A percentile compares a stretch with the other conserved stretches of the same genome.
Evolutionary conservation across 1,140 invertebrate species (phyloP).

Genomic region (Leguminivora glycinivorella): DNA sequence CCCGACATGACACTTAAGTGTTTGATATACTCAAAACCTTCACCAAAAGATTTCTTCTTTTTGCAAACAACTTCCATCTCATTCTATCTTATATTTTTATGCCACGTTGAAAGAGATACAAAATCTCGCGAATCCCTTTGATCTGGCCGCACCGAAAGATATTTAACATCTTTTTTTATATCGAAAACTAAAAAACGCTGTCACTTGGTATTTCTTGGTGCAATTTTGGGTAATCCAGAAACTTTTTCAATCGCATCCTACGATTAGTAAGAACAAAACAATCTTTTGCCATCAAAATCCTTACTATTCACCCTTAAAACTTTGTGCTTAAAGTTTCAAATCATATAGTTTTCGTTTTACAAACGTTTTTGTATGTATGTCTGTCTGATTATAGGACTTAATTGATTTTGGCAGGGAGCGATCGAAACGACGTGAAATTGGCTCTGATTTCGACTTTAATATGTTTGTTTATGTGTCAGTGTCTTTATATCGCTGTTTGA

Average conservation of each 20-base stretch:
- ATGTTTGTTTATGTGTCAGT: slow-evolving; percentile 48
- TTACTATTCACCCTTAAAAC: slow-evolving; percentile 9
- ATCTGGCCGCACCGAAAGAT: slow-evolving; percentile 59
- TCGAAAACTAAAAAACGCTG: slow-evolving; percentile 64
- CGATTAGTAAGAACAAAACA: slow-evolving; percentile 42
- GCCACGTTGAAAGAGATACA: slow-evolving; percentile 39
- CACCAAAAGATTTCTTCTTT: slow-evolving; percentile 49
- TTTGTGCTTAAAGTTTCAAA: slow-evolving; percentile 11
- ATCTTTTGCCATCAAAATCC: slow-evolving; percentile 31
- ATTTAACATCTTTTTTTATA: slow-evolving; percentile 55
- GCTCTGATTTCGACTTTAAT: slow-evolving; percentile 42
- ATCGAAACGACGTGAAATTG: slow-evolving; percentile 58
- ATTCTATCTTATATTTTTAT: slow-evolving; percentile 15
- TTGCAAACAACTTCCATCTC: slow-evolving; percentile 42
- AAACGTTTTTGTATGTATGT: neutral
- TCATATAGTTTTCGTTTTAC: slow-evolving; percentile 17
- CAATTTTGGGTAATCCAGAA: slow-evolving; percentile 65
- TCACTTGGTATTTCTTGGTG: slow-evolving; percentile 48
- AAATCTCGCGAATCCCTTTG: slow-evolving; percentile 54
- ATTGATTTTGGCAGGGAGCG: slow-evolving; percentile 65
- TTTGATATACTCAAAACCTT: slow-evolving; percentile 12
- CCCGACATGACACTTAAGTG: slow-evolving; percentile 17
- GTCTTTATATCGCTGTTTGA: slow-evolving; percentile 36
- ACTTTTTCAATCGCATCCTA: slow-evolving; percentile 44
- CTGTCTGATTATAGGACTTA: slow-evolving; percentile 55